Conservation (phyloP, 2,113 vertebrate genomes). For the Nibea albiflora region DNA sequence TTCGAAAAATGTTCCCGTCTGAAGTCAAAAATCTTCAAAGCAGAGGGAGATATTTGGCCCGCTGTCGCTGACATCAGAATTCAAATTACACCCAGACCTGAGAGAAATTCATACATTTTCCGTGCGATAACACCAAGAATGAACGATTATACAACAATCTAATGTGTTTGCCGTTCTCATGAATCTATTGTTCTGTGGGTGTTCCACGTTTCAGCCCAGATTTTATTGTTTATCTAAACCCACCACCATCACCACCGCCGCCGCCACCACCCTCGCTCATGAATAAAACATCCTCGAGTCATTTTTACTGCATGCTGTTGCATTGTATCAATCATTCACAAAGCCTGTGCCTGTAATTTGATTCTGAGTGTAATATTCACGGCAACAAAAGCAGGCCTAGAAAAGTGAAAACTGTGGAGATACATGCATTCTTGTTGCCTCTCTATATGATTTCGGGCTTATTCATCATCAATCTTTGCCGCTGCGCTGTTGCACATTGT, state of each 20-base stretch:
- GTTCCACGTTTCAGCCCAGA: constrained; percentile 51
- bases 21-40: constrained; percentile 55
- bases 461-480: constrained; percentile 61
- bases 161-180: constrained; percentile 55
- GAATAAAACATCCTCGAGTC: constrained; percentile 75
- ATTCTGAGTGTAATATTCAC: constrained; percentile 73
- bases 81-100: constrained; percentile 42
- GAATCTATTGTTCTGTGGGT: constrained; percentile 46
- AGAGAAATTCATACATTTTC: constrained; percentile 41
- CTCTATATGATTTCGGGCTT: constrained; percentile 52
- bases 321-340: constrained; percentile 77
- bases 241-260: too few species aligned
- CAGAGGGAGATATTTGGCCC: not conserved
- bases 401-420: constrained; percentile 55
- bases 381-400: constrained; percentile 57
- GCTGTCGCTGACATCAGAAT: constrained; percentile 44
- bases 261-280: constrained; percentile 36
- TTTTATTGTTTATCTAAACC: constrained; percentile 71
- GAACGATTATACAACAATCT: constrained; percentile 52
- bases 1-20: constrained; percentile 47
- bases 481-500: constrained; percentile 32
- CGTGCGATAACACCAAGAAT: constrained; percentile 37
- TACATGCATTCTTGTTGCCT: constrained; percentile 49
- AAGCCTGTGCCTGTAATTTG: constrained; percentile 65
- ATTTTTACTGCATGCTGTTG: constrained; percentile 67